Base-by-base conservation (phyloP, 2,113 vertebrate genomes). In the Amphilophus citrinellus region DNA sequence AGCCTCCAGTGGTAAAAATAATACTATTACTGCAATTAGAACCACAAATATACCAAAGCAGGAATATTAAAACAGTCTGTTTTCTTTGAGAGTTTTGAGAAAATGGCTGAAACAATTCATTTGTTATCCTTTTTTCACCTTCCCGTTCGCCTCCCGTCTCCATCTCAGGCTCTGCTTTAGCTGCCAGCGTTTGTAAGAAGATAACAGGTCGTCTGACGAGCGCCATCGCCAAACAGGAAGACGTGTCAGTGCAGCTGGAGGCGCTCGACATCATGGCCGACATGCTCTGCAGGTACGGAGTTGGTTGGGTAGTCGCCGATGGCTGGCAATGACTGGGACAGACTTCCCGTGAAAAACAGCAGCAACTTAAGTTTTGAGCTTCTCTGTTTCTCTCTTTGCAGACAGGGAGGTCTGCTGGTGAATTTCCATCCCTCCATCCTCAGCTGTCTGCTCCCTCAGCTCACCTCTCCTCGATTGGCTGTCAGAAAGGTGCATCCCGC, bases 401-500 rank as follows among this genome's bases (percentile, higher is more conserved):
- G 98, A 96, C 98, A 99, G 96, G 98, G 98, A 90, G 98, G 98
- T 90, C 97, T 99, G 85, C 92, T 99, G 96, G 98, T 99, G 95
- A 99, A 99, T 94, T 99, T 99, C 94, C 98, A 99, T 88, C 98
- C 98, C 93, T 99, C 98, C 93, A 99, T 99, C 97, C 96, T 99
- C 96, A 98, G 97, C 96, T 99, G 98, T 94, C 97, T 99, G 80
- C 97, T 99, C 82, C 98, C 98, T 87, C 98, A 99, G 96, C 96
- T 99, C 96, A 99, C 98, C 91, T 99, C 98, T 85, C 98, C 98
- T 90, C 97, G 98, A 88, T 97, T 99, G 96, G 98, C 98, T 58
- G 98, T 99, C 86, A 97, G 98, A 91, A 99, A 99, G 93, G 94
- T 95, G 27, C 13, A 6, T 10, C 68, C 42, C 20, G 18, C 30